These are phyloP conservation scores for Tribolium castaneum DNA, from an alignment of 1,140 invertebrate species.

Conservation along the genomic window DNA sequence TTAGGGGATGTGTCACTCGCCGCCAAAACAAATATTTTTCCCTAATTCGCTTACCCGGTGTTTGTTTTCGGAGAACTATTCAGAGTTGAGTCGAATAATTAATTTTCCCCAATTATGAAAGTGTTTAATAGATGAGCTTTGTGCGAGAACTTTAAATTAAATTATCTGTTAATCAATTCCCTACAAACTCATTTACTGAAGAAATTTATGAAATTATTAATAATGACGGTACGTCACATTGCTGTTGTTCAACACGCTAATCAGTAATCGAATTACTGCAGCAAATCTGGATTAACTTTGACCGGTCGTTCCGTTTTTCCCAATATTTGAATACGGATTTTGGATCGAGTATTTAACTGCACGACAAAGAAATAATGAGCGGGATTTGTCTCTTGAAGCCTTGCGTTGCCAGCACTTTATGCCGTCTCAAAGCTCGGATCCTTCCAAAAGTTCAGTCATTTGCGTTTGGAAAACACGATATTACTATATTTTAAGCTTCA, in stretches of 20 bases:
- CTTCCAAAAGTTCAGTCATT: constrained; percentile 42
- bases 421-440: constrained; percentile 34
- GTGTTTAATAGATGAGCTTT: constrained; percentile 45
- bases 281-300: not conserved
- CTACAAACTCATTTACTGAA: constrained; percentile 33
- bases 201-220: constrained; percentile 40
- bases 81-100: constrained; percentile 36
- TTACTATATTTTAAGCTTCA: constrained; percentile 25
- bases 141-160: constrained; percentile 42
- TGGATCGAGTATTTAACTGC: constrained; percentile 21
- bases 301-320: not conserved
- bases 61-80: constrained; percentile 41
- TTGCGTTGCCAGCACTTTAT: constrained; percentile 43
- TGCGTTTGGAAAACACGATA: constrained; percentile 12
- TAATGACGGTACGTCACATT: constrained; percentile 17
- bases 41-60: not conserved
- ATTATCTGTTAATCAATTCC: constrained; percentile 45
- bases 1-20: not conserved
- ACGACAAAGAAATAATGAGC: constrained; percentile 44
- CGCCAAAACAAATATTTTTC: not conserved
- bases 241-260: constrained; percentile 31
- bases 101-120: constrained; percentile 44
- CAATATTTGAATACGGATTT: constrained; percentile 22
- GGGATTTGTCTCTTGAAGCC: constrained; percentile 39
- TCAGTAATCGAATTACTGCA: not conserved